Conservation (phyloP, 1,140 invertebrate genomes). For the Drosophila yakuba region DNA sequence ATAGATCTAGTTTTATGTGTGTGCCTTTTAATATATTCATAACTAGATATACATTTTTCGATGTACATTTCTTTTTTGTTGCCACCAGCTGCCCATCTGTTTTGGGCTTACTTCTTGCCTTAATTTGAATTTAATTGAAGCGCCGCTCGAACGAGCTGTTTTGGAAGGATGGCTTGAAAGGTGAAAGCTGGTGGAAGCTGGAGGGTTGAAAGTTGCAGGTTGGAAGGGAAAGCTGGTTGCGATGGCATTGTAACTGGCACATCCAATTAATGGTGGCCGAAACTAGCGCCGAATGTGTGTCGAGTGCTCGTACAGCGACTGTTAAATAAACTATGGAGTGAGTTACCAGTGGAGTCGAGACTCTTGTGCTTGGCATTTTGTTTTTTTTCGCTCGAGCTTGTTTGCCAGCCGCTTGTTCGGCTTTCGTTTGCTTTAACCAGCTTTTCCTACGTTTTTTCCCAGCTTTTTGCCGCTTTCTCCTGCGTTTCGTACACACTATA, state of each 20-base stretch:
- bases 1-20: too few species aligned
- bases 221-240: neutral
- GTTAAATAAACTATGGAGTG: constrained; percentile 78
- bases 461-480: neutral
- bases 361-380: constrained; percentile 53
- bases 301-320: constrained; percentile 70
- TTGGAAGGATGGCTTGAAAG: too few species aligned
- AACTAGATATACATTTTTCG: neutral
- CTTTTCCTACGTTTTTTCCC: constrained; percentile 16
- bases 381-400: constrained; percentile 40
- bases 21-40: neutral
- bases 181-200: neutral
- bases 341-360: constrained; percentile 44
- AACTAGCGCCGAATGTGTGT: constrained; percentile 79
- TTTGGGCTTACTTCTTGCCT: constrained; percentile 65
- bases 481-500: constrained; percentile 8
- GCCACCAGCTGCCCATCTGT: constrained; percentile 53
- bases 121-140: constrained; percentile 83
- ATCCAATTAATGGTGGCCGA: constrained; percentile 79
- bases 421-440: constrained; percentile 53
- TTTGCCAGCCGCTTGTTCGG: constrained; percentile 64
- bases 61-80: constrained; percentile 1
- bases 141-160: constrained; percentile 18
- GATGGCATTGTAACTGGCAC: constrained; percentile 71
- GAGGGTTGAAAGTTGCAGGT: neutral